phyloP scores from a whole-genome alignment of 92 coral and sea anemone species.

The Heliopora coerulea region DNA sequence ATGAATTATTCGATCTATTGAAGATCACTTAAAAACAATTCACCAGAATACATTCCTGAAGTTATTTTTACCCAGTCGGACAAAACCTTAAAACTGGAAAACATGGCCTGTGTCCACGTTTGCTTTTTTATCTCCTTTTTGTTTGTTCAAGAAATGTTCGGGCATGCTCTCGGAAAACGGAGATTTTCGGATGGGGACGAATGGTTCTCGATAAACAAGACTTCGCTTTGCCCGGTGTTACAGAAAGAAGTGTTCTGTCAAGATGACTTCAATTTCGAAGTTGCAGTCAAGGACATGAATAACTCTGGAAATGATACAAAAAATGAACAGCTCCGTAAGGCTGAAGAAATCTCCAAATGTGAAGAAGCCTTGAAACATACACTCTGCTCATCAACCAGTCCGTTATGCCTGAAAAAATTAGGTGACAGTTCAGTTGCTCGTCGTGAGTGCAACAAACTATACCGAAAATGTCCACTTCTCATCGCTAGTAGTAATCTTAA shows the following conservation, averaged over 20 bases:
- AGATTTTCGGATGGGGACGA: background rate
- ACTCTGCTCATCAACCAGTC: background rate
- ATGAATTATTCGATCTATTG: no score
- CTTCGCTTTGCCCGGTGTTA: constrained; percentile 6
- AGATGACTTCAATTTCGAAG: constrained; percentile 1
- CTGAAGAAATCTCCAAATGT: background rate
- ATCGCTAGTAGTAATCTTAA: background rate
- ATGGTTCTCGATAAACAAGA: background rate
- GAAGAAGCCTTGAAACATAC: background rate
- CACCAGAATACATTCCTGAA: no score
- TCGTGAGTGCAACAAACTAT: background rate
- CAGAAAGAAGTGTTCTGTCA: background rate
- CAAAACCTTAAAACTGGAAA: no score
- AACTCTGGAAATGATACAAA: background rate
- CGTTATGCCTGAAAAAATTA: constrained; percentile 1
- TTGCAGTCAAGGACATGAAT: background rate
- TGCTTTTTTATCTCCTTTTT: no score
- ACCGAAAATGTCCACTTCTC: constrained; percentile 3
- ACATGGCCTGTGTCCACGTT: no score
- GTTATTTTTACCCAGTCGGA: no score
- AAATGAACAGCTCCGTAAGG: no score
- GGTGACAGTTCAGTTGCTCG: constrained; percentile 1
- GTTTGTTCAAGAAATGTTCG: background rate
- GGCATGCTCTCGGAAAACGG: background rate
- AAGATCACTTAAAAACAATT: no score